Evolutionary conservation across 2,888 invertebrate genomes (phyloP), one percentile per base, ranked within the genome.

Genomic region (Tachina lurida): DNA sequence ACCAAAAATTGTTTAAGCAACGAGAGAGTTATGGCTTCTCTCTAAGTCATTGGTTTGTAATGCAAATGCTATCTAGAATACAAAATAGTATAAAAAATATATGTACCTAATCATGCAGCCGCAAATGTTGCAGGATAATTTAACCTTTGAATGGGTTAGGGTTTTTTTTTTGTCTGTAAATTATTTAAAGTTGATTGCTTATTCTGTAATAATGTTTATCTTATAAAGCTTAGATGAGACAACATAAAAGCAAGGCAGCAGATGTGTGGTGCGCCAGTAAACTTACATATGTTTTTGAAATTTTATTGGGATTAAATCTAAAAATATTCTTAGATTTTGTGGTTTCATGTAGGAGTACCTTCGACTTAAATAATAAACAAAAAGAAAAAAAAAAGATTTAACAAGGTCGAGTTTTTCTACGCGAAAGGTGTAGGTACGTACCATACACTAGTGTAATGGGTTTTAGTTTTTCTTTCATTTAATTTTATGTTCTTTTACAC

Each of bases 161-260:
- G 10, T 22, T 9, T 12, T 19, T 54, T n/a, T n/a, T 10, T 73
- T n/a, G 19, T 12, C 13, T 43, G 31, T 45, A 56, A 58, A 70
- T 19, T 41, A 56, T 71, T 75, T 71, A 22, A 65, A 71, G 19
- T 73, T 83, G 43, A 73, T 77, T 31, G 67, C 56, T 73, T 83
- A 49, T 67, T 71, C 60, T 45, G n/a, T 56, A 63, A 60, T 52
- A 19, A 49, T 67, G 13, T n/a, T 17, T 15, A 63, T 62, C 19
- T 39, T 52, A 60, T 41, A 49, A 10, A 22, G 19, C 49, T 47
- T 74, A 12, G 19, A 74, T 62, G 39, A 19, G 56, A 15, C 31
- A 65, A 17, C 45, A 56, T 15, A 54, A 67, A 22, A 56, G n/a
- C n/a, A 45, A 43, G 13, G 54, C 3, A 54, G 19, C 5, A 8